These are phyloP conservation scores for Sebastes schlegelii DNA, from an alignment of 2,113 vertebrate species.

Conservation along the genomic window DNA sequence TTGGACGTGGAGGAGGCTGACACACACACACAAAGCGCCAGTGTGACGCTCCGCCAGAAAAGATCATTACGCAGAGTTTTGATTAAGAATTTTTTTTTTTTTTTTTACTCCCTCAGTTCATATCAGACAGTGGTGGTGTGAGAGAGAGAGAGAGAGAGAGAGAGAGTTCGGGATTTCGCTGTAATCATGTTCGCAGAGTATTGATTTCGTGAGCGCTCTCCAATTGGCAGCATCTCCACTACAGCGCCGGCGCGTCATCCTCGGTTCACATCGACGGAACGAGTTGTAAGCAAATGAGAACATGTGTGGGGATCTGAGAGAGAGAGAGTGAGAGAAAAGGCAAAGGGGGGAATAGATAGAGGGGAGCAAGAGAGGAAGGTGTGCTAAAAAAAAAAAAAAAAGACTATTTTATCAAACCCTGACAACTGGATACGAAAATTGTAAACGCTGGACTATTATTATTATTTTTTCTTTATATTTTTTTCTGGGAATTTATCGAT, in stretches of 20 bases:
- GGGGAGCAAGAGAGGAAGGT: slow-evolving; percentile 58
- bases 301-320: slow-evolving; percentile 77
- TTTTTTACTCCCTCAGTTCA: slow-evolving; percentile 10
- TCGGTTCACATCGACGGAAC: slow-evolving; percentile 78
- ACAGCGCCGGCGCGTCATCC: slow-evolving; percentile 83
- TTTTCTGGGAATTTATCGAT: slow-evolving; percentile 76
- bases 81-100: slow-evolving; percentile 41
- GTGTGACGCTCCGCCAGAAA: slow-evolving; percentile 44
- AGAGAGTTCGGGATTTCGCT: slow-evolving; percentile 68
- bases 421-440: slow-evolving; percentile 71
- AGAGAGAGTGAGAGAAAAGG: slow-evolving; percentile 60
- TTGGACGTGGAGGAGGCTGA: slow-evolving; percentile 45
- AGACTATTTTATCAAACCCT: slow-evolving; percentile 59
- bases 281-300: slow-evolving; percentile 84
- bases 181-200: slow-evolving; percentile 79
- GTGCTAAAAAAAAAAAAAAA: slow-evolving; percentile 36
- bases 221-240: slow-evolving; percentile 83
- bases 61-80: slow-evolving; percentile 63
- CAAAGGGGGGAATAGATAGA: slow-evolving; percentile 39
- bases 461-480: slow-evolving; percentile 29
- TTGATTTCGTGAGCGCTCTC: slow-evolving; percentile 80
- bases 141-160: slow-evolving; percentile 1
- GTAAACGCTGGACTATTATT: slow-evolving; percentile 57
- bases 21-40: slow-evolving; percentile 44
- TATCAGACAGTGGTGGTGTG: slow-evolving; percentile 3